A percentile compares a stretch with the other conserved stretches of the same genome.
Evolutionary conservation across 2,888 invertebrate genomes (phyloP).

Genomic region (Plebejus melissa): DNA sequence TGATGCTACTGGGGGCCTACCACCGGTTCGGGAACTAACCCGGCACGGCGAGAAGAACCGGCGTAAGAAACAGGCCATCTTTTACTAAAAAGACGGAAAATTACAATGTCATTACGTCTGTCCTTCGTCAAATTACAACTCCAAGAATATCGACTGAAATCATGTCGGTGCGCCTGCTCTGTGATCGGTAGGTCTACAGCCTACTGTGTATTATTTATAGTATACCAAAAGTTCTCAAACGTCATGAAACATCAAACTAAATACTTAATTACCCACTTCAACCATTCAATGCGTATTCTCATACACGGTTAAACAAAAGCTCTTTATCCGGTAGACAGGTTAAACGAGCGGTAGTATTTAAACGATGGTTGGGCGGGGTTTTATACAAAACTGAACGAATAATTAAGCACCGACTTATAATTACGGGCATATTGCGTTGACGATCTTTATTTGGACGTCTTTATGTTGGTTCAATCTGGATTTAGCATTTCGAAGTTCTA

Average conservation of each 20-base stretch:
- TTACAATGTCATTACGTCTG: no score
- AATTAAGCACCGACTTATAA: conserved; percentile 66
- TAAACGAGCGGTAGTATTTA: conserved; percentile 48
- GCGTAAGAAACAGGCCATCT: no score
- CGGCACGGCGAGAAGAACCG: no score
- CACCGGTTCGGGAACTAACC: no score
- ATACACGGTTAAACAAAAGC: conserved; percentile 67
- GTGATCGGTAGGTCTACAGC: no score
- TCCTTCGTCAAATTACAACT: no score
- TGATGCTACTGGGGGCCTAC: no score
- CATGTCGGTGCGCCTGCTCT: no score
- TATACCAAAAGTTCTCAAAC: conserved; percentile 32
- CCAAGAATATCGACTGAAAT: no score
- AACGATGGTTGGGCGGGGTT: conserved; percentile 64
- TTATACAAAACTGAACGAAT: conserved; percentile 61
- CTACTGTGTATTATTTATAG: neutral
- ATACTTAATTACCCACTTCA: conserved; percentile 67
- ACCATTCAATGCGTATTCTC: conserved; percentile 58
- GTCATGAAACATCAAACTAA: conserved; percentile 37
- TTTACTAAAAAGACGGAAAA: no score
- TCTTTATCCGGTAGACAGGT: conserved; percentile 53
- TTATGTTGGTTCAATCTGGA: neutral
- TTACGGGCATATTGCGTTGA: conserved; percentile 46
- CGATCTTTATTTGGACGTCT: conserved; percentile 31
- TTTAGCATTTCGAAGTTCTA: neutral